These are phyloP conservation scores for Brachionus angularis DNA, from an alignment of 1,140 invertebrate genomes.

Conservation along the genomic window DNA sequence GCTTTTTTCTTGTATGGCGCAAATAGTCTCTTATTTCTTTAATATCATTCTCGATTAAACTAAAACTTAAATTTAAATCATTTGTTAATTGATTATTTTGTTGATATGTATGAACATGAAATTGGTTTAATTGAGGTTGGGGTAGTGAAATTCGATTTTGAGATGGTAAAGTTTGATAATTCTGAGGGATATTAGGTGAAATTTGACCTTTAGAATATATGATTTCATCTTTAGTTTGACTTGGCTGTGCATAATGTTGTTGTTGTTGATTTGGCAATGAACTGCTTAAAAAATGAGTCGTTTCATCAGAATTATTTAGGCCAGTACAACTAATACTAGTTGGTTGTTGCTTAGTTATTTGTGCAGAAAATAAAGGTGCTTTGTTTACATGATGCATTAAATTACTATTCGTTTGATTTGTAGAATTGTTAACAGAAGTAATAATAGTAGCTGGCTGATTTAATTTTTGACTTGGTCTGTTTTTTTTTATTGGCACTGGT, in stretches of 20 bases:
- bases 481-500: neutral
- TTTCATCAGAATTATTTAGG: slow-evolving; percentile 24
- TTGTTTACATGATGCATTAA: slow-evolving; percentile 29
- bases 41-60: slow-evolving; percentile 41
- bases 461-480: neutral
- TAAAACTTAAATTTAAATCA: slow-evolving; percentile 30
- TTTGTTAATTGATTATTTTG: slow-evolving; percentile 1
- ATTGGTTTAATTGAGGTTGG: neutral
- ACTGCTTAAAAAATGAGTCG: neutral
- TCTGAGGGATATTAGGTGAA: neutral
- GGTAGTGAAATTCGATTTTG: neutral
- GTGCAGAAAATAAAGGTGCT: neutral
- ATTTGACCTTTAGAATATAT: neutral
- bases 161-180: slow-evolving; percentile 17
- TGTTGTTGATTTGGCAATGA: neutral
- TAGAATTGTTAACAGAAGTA: slow-evolving; percentile 38
- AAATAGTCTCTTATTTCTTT: slow-evolving; percentile 44
- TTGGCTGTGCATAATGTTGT: neutral
- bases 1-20: slow-evolving; percentile 25
- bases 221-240: neutral
- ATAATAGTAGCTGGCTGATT: slow-evolving; percentile 25
- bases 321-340: slow-evolving; percentile 11
- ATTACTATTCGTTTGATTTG: slow-evolving; percentile 41
- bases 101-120: neutral
- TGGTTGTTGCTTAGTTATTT: neutral